Conservation (phyloP, 2,888 invertebrate species). For the Campoplex capitator region DNA sequence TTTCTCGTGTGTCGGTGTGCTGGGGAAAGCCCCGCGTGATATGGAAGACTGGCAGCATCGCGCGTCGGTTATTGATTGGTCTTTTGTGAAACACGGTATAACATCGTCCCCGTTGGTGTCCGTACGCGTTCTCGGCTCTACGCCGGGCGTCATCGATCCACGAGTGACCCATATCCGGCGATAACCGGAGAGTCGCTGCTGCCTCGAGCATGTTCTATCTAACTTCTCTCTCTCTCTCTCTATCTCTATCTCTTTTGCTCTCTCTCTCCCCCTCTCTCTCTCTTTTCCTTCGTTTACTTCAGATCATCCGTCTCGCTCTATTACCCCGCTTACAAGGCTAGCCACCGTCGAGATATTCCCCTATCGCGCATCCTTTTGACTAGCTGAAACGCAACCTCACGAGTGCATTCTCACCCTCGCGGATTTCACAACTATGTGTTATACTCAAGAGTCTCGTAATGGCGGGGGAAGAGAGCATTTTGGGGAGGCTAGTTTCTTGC, state of each 20-base stretch:
- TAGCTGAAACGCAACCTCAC: slow-evolving; percentile 50
- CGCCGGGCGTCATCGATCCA: slow-evolving; percentile 83
- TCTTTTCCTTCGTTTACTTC: no score
- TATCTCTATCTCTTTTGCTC: neutral
- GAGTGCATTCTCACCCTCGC: slow-evolving; percentile 28
- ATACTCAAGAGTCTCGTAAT: neutral
- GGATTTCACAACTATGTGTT: neutral
- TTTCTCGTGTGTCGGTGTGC: neutral
- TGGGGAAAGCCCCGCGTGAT: slow-evolving; percentile 72
- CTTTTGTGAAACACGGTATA: slow-evolving; percentile 81
- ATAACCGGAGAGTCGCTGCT: slow-evolving; percentile 68
- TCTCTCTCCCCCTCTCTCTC: no score
- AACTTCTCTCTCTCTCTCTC: slow-evolving; percentile 18
- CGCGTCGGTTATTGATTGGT: slow-evolving; percentile 81
- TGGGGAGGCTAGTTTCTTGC: slow-evolving; percentile 40
- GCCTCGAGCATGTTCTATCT: slow-evolving; percentile 51
- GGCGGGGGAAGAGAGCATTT: neutral
- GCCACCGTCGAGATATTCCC: slow-evolving; percentile 34
- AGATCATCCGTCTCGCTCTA: slow-evolving; percentile 3
- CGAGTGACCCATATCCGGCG: slow-evolving; percentile 83
- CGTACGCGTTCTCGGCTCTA: slow-evolving; percentile 67
- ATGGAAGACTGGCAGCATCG: slow-evolving; percentile 77
- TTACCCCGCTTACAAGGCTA: slow-evolving; percentile 36
- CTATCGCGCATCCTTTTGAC: slow-evolving; percentile 44
- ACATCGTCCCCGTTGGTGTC: slow-evolving; percentile 80